These are phyloP conservation scores for Hylaea fasciaria DNA, from an alignment of 2,888 invertebrate species.

Conservation along the genomic window DNA sequence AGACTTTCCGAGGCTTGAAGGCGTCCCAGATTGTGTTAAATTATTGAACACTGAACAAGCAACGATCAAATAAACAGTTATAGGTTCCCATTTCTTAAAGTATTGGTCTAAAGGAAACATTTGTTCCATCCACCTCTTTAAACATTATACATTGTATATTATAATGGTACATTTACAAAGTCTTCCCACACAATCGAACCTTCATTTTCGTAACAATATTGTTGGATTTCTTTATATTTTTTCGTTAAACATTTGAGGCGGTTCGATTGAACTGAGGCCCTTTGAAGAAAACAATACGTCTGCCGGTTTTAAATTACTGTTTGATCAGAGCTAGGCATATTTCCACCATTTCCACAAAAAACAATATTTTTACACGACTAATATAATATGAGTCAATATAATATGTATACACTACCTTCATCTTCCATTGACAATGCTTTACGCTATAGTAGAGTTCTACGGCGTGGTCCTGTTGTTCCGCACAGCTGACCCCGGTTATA, in stretches of 20 bases:
- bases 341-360: neutral
- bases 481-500: too few species aligned
- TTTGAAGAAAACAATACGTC: constrained; percentile 22
- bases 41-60: neutral
- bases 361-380: neutral
- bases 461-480: too few species aligned
- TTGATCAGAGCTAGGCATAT: constrained; percentile 2
- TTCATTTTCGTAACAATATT: constrained; percentile 2
- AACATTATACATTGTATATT: neutral
- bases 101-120: neutral
- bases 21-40: constrained; percentile 11
- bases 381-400: too few species aligned
- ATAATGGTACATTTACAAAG: neutral
- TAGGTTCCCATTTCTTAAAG: too few species aligned
- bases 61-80: too few species aligned
- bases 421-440: too few species aligned
- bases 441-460: too few species aligned
- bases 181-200: constrained; percentile 2
- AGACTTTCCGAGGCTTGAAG: neutral
- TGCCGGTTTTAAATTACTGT: constrained; percentile 2
- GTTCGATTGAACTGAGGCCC: constrained; percentile 9
- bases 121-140: neutral
- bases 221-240: constrained; percentile 4
- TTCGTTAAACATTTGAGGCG: neutral
- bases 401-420: too few species aligned